Percentiles rank a stretch among this genome's conserved stretches.
These are phyloP conservation scores for Tethya wilhelma DNA, from an alignment of 37 sponge, comb jelly and placozoan species.

Conservation along the genomic window DNA sequence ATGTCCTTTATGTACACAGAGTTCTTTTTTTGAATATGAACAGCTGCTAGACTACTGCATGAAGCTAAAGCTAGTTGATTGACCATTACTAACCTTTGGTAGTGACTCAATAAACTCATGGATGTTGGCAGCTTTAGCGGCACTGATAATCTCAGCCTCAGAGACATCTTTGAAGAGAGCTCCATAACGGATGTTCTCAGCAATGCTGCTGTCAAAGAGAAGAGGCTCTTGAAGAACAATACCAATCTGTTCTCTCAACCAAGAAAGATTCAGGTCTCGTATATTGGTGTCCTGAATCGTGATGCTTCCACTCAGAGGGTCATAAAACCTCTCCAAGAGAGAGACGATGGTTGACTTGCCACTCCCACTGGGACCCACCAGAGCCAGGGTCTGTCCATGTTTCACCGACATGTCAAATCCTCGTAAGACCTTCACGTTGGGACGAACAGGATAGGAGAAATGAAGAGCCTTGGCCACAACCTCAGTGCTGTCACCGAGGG, in stretches of 20 bases:
- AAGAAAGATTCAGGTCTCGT: constrained; percentile 64
- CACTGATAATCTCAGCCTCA: constrained; percentile 75
- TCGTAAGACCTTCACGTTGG: constrained; percentile 59
- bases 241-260: constrained; percentile 87
- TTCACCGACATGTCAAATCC: constrained; percentile 68
- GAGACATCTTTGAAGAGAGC: constrained; percentile 80
- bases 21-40: too few species aligned
- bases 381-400: constrained; percentile 85
- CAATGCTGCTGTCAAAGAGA: constrained; percentile 81
- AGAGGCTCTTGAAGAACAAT: constrained; percentile 91
- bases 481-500: too few species aligned
- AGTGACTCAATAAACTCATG: constrained; percentile 86
- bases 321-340: constrained; percentile 89
- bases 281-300: constrained; percentile 46
- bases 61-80: too few species aligned
- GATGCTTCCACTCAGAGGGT: constrained; percentile 50
- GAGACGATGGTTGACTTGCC: constrained; percentile 95
- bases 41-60: too few species aligned
- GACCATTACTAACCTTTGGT: constrained; percentile 52
- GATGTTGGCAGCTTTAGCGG: constrained; percentile 93
- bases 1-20: too few species aligned
- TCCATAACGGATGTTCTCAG: constrained; percentile 96
- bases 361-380: constrained; percentile 94
- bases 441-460: constrained; percentile 83
- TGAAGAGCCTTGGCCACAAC: constrained; percentile 52